A percentile compares a stretch with the other conserved stretches of the same genome.
phyloP scores from a whole-genome alignment of 1,140 invertebrate species.

The Gonatopus flavifemur region DNA sequence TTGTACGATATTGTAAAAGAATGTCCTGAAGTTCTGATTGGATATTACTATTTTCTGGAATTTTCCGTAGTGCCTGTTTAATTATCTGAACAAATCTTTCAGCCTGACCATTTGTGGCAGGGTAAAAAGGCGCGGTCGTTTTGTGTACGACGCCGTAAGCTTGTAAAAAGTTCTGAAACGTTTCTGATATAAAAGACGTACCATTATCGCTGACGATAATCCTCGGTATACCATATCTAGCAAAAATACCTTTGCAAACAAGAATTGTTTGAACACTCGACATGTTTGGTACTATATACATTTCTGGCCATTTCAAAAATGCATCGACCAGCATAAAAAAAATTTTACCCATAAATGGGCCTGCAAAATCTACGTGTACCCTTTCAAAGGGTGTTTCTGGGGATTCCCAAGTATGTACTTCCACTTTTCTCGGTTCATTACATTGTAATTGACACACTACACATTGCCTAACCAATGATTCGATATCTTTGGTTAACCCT shows the following conservation, averaged over 20 bases:
- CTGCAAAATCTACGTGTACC: constrained; percentile 57
- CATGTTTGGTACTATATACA: neutral
- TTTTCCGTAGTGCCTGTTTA: neutral
- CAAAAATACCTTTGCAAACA: constrained; percentile 4
- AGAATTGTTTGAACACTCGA: neutral
- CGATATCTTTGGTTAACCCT: constrained; percentile 49
- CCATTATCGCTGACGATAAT: neutral
- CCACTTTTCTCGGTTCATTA: neutral
- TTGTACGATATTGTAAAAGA: neutral
- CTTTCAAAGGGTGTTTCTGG: too few relatives aligned
- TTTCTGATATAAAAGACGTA: neutral
- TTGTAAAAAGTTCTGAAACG: too few relatives aligned
- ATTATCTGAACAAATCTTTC: neutral
- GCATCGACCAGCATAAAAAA: constrained; percentile 53
- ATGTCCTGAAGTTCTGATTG: constrained; percentile 2
- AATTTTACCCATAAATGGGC: constrained; percentile 42
- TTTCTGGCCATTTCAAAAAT: constrained; percentile 10
- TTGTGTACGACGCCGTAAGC: too few relatives aligned
- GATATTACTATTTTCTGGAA: neutral
- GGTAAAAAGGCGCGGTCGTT: neutral
- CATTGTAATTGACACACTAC: constrained; percentile 26
- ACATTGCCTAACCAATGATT: constrained; percentile 24
- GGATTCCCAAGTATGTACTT: neutral
- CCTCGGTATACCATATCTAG: neutral
- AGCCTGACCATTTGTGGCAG: neutral